These are phyloP conservation scores for Centropus bengalensis DNA, from an alignment of 2,113 vertebrate species.

Conservation along the genomic window DNA sequence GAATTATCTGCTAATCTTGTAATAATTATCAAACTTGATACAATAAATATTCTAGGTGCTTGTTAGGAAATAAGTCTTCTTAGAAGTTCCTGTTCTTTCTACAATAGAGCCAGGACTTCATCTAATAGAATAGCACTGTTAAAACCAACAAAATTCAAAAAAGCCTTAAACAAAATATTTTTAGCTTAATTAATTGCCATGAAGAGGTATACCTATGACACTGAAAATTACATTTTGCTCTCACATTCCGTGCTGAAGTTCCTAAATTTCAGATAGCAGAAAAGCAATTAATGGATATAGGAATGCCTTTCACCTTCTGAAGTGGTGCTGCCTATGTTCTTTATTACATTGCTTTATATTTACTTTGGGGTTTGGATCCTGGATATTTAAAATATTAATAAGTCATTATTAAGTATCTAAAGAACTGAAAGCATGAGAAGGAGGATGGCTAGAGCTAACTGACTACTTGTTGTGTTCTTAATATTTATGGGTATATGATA, in stretches of 20 bases:
- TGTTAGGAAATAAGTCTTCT: not conserved
- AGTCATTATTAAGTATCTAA: not conserved
- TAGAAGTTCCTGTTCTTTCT: not conserved
- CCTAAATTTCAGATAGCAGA: not conserved
- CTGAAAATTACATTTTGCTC: not conserved
- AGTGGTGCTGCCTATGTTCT: not conserved
- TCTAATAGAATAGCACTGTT: not conserved
- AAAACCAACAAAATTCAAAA: not conserved
- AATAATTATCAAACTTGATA: not conserved
- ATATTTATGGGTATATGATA: not conserved
- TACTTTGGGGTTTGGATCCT: not conserved
- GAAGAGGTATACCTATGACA: not conserved
- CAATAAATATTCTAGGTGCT: not conserved
- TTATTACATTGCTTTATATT: not conserved
- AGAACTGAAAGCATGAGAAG: not conserved
- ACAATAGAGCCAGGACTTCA: not conserved
- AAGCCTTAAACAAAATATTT: not conserved
- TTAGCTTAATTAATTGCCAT: not conserved
- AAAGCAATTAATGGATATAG: not conserved
- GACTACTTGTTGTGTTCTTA: not conserved
- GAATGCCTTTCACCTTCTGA: not conserved
- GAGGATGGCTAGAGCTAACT: not conserved
- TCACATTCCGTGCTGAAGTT: not conserved
- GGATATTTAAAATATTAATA: not conserved
- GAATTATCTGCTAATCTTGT: not conserved